Evolutionary conservation across 2,113 vertebrate genomes (phyloP).

Genomic region (Dasyprocta punctata): DNA sequence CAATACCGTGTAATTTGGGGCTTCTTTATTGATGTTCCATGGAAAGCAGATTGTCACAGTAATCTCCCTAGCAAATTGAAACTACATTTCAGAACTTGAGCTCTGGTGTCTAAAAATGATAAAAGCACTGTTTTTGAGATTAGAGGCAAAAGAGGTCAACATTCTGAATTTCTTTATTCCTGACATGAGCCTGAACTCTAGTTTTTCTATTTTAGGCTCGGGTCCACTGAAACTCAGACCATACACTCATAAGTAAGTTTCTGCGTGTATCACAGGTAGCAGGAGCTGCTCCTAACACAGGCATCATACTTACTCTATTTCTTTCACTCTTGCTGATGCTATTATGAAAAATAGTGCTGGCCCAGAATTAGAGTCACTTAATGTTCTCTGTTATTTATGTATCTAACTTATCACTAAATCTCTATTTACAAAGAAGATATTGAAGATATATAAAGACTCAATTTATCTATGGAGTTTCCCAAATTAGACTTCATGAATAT

Average conservation of each 20-base stretch:
- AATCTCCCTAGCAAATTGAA: slow-evolving; percentile 55
- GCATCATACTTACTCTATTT: background rate
- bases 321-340: slow-evolving; percentile 46
- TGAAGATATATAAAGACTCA: background rate
- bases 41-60: background rate
- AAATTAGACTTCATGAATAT: background rate
- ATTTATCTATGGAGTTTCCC: background rate
- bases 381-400: background rate
- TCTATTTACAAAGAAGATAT: slow-evolving; percentile 42
- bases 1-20: background rate
- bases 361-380: background rate
- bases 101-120: slow-evolving; percentile 47
- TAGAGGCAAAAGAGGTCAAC: slow-evolving; percentile 61
- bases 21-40: background rate
- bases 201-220: slow-evolving; percentile 26
- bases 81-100: slow-evolving; percentile 55
- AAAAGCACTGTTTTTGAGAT: slow-evolving; percentile 43
- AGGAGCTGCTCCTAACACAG: slow-evolving; percentile 61
- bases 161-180: slow-evolving; percentile 31
- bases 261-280: background rate
- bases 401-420: slow-evolving; percentile 13
- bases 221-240: background rate
- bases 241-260: background rate
- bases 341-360: slow-evolving; percentile 61
- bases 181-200: slow-evolving; percentile 31